Conservation (phyloP, 2,888 invertebrate species). For the Melanchra persicariae region DNA sequence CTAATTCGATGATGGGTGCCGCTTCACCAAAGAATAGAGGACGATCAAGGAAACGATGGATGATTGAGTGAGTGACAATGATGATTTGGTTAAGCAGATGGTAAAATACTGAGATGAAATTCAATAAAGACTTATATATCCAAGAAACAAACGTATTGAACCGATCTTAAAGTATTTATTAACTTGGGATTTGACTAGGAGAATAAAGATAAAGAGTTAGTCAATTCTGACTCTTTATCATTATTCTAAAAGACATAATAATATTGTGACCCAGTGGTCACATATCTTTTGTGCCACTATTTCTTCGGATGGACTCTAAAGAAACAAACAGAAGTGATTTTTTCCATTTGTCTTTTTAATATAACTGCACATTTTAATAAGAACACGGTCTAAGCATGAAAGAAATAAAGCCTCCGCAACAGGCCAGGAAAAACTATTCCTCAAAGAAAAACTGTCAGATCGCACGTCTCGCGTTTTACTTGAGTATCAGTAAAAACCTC, state of each 20-base stretch:
- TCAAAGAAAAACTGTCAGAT: constrained; percentile 37
- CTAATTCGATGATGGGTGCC: too few species aligned
- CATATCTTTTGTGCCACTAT: not conserved
- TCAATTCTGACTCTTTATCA: too few species aligned
- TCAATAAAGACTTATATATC: too few species aligned
- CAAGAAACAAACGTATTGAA: too few species aligned
- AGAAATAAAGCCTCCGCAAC: constrained; percentile 4
- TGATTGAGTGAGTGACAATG: not conserved
- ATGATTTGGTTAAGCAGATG: not conserved
- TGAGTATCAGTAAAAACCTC: constrained; percentile 43
- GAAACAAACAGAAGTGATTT: not conserved
- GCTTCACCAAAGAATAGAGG: not conserved
- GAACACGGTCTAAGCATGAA: constrained; percentile 27
- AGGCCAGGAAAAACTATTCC: constrained; percentile 34
- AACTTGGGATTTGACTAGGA: not conserved
- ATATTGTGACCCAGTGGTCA: too few species aligned
- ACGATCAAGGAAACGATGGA: not conserved
- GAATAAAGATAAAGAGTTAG: not conserved
- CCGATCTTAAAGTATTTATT: too few species aligned
- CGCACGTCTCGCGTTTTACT: constrained; percentile 40
- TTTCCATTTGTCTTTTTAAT: not conserved
- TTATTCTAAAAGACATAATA: too few species aligned
- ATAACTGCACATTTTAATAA: constrained; percentile 14
- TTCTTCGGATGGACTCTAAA: not conserved
- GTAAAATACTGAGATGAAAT: too few species aligned